Evolutionary conservation across 2,888 invertebrate genomes (phyloP).

Genomic region (Baronia brevicornis): DNA sequence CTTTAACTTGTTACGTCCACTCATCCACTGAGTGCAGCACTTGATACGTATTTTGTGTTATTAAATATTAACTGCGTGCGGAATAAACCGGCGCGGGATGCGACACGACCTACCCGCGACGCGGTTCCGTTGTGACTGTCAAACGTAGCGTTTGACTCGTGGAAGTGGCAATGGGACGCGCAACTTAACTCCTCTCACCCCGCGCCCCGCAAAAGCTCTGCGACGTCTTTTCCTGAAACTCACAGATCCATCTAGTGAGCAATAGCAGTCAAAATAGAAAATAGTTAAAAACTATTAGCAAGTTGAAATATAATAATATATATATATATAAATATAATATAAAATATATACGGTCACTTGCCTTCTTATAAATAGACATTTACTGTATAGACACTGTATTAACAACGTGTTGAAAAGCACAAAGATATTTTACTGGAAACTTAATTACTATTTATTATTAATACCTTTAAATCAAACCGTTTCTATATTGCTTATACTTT

Average conservation of each 20-base stretch:
- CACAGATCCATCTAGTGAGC: constrained; percentile 47
- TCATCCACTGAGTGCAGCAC: constrained; percentile 4
- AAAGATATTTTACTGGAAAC: too few relatives aligned
- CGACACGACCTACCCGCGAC: constrained; percentile 53
- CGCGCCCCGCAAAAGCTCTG: constrained; percentile 43
- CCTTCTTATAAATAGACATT: too few relatives aligned
- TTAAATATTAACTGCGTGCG: constrained; percentile 67
- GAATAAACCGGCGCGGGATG: constrained; percentile 42
- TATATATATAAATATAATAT: too few relatives aligned
- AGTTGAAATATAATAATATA: too few relatives aligned
- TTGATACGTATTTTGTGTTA: constrained; percentile 40
- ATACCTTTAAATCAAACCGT: too few relatives aligned
- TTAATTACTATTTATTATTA: too few relatives aligned
- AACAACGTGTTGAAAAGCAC: too few relatives aligned
- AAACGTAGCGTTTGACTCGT: constrained; percentile 53
- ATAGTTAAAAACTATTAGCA: too few relatives aligned
- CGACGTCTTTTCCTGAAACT: constrained; percentile 26
- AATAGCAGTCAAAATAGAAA: constrained; percentile 21
- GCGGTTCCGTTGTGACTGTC: constrained; percentile 66
- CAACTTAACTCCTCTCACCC: constrained; percentile 44
- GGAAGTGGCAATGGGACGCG: constrained; percentile 63
- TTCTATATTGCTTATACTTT: too few relatives aligned
- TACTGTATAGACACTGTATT: too few relatives aligned
- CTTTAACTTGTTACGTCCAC: constrained; percentile 27
- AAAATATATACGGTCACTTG: too few relatives aligned